Evolutionary conservation across 2,888 invertebrate genomes (phyloP), one percentile per base, ranked within the genome.

Genomic region (Acrobasis repandana): DNA sequence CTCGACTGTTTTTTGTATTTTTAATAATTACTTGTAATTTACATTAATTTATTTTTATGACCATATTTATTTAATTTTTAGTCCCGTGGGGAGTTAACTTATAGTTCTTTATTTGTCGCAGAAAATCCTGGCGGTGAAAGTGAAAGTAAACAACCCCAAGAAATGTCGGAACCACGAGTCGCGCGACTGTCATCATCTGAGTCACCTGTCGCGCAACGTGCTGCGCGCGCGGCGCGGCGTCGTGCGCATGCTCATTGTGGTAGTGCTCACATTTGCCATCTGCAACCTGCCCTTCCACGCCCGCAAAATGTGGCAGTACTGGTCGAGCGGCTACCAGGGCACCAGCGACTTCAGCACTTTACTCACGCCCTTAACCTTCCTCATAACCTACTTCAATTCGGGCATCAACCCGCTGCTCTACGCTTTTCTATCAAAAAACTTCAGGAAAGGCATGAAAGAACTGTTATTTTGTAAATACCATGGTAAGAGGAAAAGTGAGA

Each of bases 281-380:
- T 97, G 98, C 89, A 97, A 98, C 84, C 90, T 98, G 65, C 98
- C 98, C 0, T 96, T 96, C 87, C 98, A 98, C 87, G 96, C 96
- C 1, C 93, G 97, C 46, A 97, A 97, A 81, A 94, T 97, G 93
- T 97, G 97, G 96, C 96, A 96, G 79, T 96, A 96, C 84, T 97
- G 96, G 96, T 94, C 94, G 67, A 91, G 91, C 58, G 93, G 93
- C 66, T 95, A 95, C 83, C 93, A 94, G 68, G 96, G 96, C 65
- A 93, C 94, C 73, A 94, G 95, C 65, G 94, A 95, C 76, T 96
- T 96, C 80, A 95, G 96, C 76, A 95, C 95, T 9, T 88, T 96
- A 16, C 93, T 97, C 65, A 97, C 97, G 10, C 97, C 98, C 1
- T 93, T 97, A 64, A 97, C 97, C 28, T 97, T 97, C 85, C 94